phyloP scores from a whole-genome alignment of 2,888 invertebrate species.

The Subacronicta megacephala region DNA sequence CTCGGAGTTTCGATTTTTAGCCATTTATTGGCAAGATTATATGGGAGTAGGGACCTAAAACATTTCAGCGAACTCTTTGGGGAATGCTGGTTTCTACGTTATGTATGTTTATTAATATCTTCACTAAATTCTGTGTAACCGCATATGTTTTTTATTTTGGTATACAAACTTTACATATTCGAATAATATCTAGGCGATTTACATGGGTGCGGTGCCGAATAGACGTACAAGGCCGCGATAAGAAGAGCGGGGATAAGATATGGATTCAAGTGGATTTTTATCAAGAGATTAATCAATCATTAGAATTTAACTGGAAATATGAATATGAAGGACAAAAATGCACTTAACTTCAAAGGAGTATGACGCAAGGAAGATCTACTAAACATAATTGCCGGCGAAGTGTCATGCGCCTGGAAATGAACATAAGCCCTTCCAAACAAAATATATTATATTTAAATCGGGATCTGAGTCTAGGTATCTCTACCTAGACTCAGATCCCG shows the following conservation, averaged over 20 bases:
- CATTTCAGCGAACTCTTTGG: too few relatives aligned
- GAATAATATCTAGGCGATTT: constrained; percentile 10
- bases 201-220: constrained; percentile 30
- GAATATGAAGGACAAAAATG: background rate
- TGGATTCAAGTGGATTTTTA: constrained; percentile 31
- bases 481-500: too few relatives aligned
- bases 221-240: constrained; percentile 43
- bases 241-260: constrained; percentile 36
- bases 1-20: too few relatives aligned
- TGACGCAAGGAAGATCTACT: background rate
- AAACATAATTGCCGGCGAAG: background rate
- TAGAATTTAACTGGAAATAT: background rate
- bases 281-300: constrained; percentile 15
- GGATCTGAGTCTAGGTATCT: too few relatives aligned
- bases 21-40: too few relatives aligned
- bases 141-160: constrained; percentile 3
- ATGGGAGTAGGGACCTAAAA: too few relatives aligned
- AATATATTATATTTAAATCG: too few relatives aligned
- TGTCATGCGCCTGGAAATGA: background rate
- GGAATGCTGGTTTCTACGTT: too few relatives aligned
- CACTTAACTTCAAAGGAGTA: background rate
- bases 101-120: too few relatives aligned
- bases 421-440: too few relatives aligned
- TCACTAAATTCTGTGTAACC: background rate
- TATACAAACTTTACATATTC: constrained; percentile 17